Conservation (phyloP, 2,888 invertebrate genomes). For the Exocentrus adspersus region DNA sequence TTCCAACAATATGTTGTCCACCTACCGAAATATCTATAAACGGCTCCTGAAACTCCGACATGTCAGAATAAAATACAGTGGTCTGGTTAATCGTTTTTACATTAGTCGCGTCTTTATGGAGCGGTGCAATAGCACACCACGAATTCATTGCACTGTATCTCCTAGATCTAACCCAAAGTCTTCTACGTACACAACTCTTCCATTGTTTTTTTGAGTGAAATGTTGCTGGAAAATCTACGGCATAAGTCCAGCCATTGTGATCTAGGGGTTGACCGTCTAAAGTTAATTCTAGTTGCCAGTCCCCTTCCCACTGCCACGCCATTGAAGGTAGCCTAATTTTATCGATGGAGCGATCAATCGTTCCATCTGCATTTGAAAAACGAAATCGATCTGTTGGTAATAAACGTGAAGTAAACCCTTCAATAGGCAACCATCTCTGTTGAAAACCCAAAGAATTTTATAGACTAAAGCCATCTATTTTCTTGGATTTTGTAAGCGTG, state of each 20-base stretch:
- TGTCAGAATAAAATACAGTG: slow-evolving; percentile 1
- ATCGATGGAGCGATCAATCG: slow-evolving; percentile 79
- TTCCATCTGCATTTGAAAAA: slow-evolving; percentile 88
- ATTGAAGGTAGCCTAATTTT: slow-evolving; percentile 88
- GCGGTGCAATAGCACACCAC: slow-evolving; percentile 91
- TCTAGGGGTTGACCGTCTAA: slow-evolving; percentile 85
- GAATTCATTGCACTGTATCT: slow-evolving; percentile 90
- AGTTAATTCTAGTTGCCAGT: slow-evolving; percentile 88
- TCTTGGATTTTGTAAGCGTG: too few relatives aligned
- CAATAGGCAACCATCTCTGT: slow-evolving; percentile 88
- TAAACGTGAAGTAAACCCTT: slow-evolving; percentile 84
- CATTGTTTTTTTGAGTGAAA: slow-evolving; percentile 84
- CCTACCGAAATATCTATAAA: slow-evolving; percentile 92
- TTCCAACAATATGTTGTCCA: slow-evolving; percentile 83
- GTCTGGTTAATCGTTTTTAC: slow-evolving; percentile 57
- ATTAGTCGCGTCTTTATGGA: slow-evolving; percentile 88
- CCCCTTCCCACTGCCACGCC: slow-evolving; percentile 97
- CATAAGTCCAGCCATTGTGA: slow-evolving; percentile 94
- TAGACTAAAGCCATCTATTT: too few relatives aligned
- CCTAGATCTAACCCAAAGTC: slow-evolving; percentile 90
- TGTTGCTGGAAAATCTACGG: slow-evolving; percentile 88
- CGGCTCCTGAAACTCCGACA: slow-evolving; percentile 73
- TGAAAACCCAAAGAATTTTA: slow-evolving; percentile 37
- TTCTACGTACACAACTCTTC: slow-evolving; percentile 89
- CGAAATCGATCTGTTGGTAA: slow-evolving; percentile 89